phyloP scores from a whole-genome alignment of 2,888 invertebrate species.

The Cremastobaeus sp. region DNA sequence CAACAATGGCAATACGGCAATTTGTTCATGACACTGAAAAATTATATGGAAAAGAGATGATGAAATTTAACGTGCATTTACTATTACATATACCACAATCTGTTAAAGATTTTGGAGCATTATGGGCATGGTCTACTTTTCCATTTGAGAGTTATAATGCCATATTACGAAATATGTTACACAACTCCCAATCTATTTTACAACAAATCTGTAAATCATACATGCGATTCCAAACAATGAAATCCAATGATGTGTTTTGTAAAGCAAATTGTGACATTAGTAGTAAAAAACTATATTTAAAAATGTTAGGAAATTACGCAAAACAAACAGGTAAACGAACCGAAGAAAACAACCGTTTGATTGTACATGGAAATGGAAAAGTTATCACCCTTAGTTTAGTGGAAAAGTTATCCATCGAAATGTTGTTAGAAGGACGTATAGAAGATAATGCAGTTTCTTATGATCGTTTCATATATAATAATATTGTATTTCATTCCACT shows the following conservation, averaged over 20 bases:
- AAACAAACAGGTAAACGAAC: conserved; percentile 4
- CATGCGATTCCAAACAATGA: conserved; percentile 18
- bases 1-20: conserved; percentile 17
- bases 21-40: conserved; percentile 43
- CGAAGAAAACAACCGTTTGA: no score
- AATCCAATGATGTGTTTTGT: conserved; percentile 16
- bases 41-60: conserved; percentile 34
- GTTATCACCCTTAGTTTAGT: conserved; percentile 4
- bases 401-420: conserved; percentile 33
- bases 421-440: background rate
- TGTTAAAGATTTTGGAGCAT: no score
- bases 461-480: conserved; percentile 17
- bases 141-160: conserved; percentile 48
- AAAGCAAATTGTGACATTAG: conserved; percentile 1
- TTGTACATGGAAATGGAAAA: conserved; percentile 15
- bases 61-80: no score
- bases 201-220: conserved; percentile 48
- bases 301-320: conserved; percentile 20
- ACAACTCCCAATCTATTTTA: conserved; percentile 27
- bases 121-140: conserved; percentile 55
- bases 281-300: conserved; percentile 12
- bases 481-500: conserved; percentile 15
- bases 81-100: no score
- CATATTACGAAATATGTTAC: conserved; percentile 24
- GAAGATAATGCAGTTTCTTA: conserved; percentile 10